Evolutionary conservation across 2,113 vertebrate species (phyloP), one percentile per base, ranked within the genome.

Genomic region (Apteryx mantelli): DNA sequence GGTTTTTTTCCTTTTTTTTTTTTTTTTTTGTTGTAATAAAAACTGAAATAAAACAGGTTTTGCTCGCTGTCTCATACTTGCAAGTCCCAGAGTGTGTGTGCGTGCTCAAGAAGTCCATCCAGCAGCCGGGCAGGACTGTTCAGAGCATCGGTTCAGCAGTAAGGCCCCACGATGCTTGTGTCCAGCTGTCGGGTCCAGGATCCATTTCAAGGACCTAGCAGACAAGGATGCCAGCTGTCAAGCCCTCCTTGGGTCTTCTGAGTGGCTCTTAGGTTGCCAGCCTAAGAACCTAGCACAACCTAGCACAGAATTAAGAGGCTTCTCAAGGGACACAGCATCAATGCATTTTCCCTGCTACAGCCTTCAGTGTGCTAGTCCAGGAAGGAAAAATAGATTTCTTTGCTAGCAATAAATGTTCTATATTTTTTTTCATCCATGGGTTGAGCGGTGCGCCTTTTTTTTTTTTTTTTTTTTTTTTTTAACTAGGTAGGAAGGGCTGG

Each of bases 231-330:
- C 52, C 26, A 19, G n/a, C 2, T 82, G 48, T 48, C 25, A n/a
- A 26, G 7, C 46, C 55, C 1, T 64, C 15, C 64, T 42, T 3
- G 1, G 32, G 5, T 76, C 24, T 36, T 11, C 48, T 0, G 2
- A 6, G 4, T 65, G 84, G 14, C 26, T 69, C 25, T 50, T 69
- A 1, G 5, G 12, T 17, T 82, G 18, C 36, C 36, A 38, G 36
- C 36, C 36, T 38, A 38, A 38, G 36, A 38, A 38, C 36, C 36
- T 38, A 38, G 36, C 36, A 38, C 36, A 38, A 38, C 36, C 36
- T 38, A 76, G 55, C 3, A 4, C 9, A 42, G 56, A n/a, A 87
- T 89, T 91, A 32, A 40, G 75, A 76, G 36, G 22, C 36, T 64
- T 64, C n/a, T 64, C 22, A 20, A 34, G 42, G 30, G 42, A 34